phyloP scores from a whole-genome alignment of 2,888 invertebrate genomes.

The Caenorhabditis sulstoni region DNA sequence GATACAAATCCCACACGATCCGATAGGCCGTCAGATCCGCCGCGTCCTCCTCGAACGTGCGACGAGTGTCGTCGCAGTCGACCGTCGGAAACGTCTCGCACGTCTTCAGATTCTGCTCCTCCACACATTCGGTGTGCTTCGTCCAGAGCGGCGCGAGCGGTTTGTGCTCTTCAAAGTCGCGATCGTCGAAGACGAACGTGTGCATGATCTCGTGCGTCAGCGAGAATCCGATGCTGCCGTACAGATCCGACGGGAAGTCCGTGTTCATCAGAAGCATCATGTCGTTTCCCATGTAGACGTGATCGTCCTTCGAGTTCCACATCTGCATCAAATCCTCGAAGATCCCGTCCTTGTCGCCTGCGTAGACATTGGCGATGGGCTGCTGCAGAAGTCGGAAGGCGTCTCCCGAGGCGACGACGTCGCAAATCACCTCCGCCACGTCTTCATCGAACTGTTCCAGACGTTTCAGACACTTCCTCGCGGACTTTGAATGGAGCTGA shows the following conservation, averaged over 20 bases:
- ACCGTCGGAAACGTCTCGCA: slow-evolving; percentile 35
- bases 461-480: not conserved
- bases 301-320: slow-evolving; percentile 23
- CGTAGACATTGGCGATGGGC: not conserved
- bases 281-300: slow-evolving; percentile 30
- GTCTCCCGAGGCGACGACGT: not conserved
- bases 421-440: not conserved
- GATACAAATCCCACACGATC: slow-evolving; percentile 14
- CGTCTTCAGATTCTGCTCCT: slow-evolving; percentile 35
- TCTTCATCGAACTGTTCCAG: not conserved
- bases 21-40: slow-evolving; percentile 38
- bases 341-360: not conserved
- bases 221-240: slow-evolving; percentile 34
- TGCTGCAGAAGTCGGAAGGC: not conserved
- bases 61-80: not conserved
- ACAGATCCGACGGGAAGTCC: slow-evolving; percentile 29
- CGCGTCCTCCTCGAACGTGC: slow-evolving; percentile 47
- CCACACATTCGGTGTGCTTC: slow-evolving; percentile 20
- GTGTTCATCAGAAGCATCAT: slow-evolving; percentile 35
- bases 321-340: not conserved
- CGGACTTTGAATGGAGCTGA: not conserved
- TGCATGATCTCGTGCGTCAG: slow-evolving; percentile 46
- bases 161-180: not conserved
- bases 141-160: slow-evolving; percentile 28
- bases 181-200: slow-evolving; percentile 35